Evolutionary conservation across 2,888 invertebrate genomes (phyloP).

Genomic region (Eremobia ochroleuca): DNA sequence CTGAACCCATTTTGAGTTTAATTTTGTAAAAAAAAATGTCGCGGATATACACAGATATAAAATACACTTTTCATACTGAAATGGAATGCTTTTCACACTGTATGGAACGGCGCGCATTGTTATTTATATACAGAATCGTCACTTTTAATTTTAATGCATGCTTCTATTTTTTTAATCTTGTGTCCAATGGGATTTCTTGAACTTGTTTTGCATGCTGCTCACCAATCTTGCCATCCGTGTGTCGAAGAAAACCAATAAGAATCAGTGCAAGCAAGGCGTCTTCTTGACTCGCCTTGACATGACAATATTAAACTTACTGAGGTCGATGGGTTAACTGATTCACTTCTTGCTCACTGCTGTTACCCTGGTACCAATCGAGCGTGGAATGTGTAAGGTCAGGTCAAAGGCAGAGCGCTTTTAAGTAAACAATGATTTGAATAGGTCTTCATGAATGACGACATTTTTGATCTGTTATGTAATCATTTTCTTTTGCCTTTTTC

Average conservation of each 20-base stretch:
- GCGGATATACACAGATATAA: too few relatives aligned
- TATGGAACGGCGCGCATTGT: neutral
- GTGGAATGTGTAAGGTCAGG: conserved; percentile 50
- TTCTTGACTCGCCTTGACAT: conserved; percentile 73
- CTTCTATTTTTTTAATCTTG: neutral
- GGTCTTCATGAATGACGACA: neutral
- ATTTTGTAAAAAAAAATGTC: neutral
- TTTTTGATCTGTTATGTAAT: neutral
- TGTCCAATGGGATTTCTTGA: neutral
- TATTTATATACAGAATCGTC: neutral
- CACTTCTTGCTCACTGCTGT: conserved; percentile 48
- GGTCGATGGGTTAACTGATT: conserved; percentile 67
- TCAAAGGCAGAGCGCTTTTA: conserved; percentile 5
- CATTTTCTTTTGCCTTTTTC: neutral
- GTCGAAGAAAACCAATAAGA: conserved; percentile 37
- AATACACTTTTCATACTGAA: neutral
- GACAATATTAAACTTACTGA: conserved; percentile 68
- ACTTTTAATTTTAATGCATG: neutral
- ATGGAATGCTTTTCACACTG: too few relatives aligned
- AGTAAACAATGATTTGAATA: neutral
- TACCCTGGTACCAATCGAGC: conserved; percentile 41
- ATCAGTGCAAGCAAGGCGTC: conserved; percentile 47
- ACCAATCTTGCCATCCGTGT: conserved; percentile 19
- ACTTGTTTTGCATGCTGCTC: neutral
- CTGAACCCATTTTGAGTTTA: too few relatives aligned